Conservation (phyloP, 2,888 invertebrate genomes). For the Tenthredo mesomela region DNA sequence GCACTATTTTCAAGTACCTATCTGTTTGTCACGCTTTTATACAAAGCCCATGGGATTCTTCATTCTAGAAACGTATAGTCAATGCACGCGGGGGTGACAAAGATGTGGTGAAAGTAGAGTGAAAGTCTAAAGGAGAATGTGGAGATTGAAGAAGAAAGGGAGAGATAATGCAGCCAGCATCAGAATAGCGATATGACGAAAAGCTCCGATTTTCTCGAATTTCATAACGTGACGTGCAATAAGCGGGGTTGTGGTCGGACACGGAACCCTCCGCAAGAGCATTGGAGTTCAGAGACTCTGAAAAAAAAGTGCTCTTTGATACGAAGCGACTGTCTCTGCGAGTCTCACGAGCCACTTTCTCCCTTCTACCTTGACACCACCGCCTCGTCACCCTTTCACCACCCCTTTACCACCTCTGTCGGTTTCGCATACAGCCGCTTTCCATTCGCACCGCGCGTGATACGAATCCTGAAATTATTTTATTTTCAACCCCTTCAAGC, state of each 20-base stretch:
- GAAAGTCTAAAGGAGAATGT: conserved; percentile 40
- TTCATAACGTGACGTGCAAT: conserved; percentile 63
- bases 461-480: conserved; percentile 71
- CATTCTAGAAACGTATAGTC: not conserved
- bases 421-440: conserved; percentile 55
- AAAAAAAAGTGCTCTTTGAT: conserved; percentile 64
- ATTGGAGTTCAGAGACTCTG: conserved; percentile 26
- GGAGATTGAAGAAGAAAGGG: conserved; percentile 30
- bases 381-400: conserved; percentile 60
- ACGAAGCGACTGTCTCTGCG: conserved; percentile 61
- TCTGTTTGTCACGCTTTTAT: not conserved
- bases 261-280: conserved; percentile 44
- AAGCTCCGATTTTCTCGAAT: conserved; percentile 61
- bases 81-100: conserved; percentile 52
- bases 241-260: conserved; percentile 44
- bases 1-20: not conserved
- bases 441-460: conserved; percentile 67
- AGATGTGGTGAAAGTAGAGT: conserved; percentile 57
- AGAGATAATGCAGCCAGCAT: conserved; percentile 22
- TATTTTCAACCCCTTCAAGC: conserved; percentile 71
- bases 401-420: conserved; percentile 53
- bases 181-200: conserved; percentile 51
- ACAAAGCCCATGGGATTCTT: not conserved
- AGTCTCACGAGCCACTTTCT: conserved; percentile 55
- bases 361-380: conserved; percentile 56